Evolutionary conservation across 2,113 vertebrate species (phyloP).

Genomic region (Tor tambroides): DNA sequence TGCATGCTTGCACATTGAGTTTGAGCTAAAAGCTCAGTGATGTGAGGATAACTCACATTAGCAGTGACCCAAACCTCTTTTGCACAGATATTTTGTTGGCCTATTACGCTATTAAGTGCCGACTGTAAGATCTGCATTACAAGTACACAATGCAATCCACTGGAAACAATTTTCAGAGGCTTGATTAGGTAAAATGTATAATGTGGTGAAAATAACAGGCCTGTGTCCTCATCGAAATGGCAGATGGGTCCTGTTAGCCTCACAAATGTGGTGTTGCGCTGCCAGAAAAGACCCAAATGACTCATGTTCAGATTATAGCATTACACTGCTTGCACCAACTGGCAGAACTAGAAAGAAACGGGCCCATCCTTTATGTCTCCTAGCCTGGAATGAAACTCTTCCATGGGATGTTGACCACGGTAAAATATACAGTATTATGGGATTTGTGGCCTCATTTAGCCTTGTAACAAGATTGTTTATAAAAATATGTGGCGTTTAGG

Average conservation of each 20-base stretch:
- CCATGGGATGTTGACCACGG: background rate
- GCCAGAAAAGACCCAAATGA: conserved; percentile 62
- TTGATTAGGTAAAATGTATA: conserved; percentile 1
- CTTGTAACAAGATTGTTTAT: background rate
- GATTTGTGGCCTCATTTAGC: conserved; percentile 33
- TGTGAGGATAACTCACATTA: conserved; percentile 24
- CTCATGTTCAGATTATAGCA: conserved; percentile 61
- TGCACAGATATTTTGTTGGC: background rate
- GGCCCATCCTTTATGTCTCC: conserved; percentile 9
- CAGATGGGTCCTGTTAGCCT: conserved; percentile 63
- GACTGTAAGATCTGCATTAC: background rate
- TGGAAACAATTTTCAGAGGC: background rate
- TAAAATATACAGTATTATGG: conserved; percentile 31
- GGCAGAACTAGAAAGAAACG: conserved; percentile 40
- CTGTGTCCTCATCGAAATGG: conserved; percentile 31
- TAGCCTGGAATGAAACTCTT: background rate
- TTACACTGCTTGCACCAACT: conserved; percentile 42
- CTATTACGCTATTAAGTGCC: conserved; percentile 1
- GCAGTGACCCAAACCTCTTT: background rate
- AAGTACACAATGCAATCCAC: background rate
- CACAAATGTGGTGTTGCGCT: conserved; percentile 57
- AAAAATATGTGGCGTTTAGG: background rate
- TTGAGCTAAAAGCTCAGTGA: conserved; percentile 6
- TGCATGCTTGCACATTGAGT: background rate
- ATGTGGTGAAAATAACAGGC: conserved; percentile 17